These are phyloP conservation scores for Cephonodes hylas DNA, from an alignment of 2,888 invertebrate species.

Conservation along the genomic window DNA sequence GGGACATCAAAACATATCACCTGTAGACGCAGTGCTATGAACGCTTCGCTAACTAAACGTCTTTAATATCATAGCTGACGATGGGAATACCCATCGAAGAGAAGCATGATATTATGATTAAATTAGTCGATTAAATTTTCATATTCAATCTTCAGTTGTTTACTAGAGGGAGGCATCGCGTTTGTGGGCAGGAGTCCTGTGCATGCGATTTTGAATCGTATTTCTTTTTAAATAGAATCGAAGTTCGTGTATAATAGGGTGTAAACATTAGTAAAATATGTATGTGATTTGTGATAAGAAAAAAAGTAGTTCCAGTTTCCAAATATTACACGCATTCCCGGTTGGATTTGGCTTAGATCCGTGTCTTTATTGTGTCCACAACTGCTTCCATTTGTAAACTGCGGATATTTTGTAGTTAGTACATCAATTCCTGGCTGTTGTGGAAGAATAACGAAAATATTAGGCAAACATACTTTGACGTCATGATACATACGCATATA, in stretches of 20 bases:
- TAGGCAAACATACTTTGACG: not conserved
- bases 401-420: not conserved
- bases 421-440: not conserved
- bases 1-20: constrained; percentile 21
- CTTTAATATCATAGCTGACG: constrained; percentile 52
- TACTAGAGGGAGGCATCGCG: constrained; percentile 78
- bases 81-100: constrained; percentile 24
- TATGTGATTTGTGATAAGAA: constrained; percentile 47
- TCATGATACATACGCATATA: not conserved
- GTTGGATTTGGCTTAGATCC: constrained; percentile 6
- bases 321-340: constrained; percentile 31
- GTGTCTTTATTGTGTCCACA: not conserved
- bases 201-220: constrained; percentile 30
- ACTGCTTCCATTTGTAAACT: not conserved
- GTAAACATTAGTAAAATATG: constrained; percentile 40
- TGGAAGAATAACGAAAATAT: not conserved
- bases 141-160: constrained; percentile 89
- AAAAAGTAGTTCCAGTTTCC: constrained; percentile 37
- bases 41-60: constrained; percentile 19
- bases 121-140: constrained; percentile 89
- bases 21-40: constrained; percentile 31
- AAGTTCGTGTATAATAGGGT: constrained; percentile 15
- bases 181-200: constrained; percentile 28
- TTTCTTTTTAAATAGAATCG: constrained; percentile 17
- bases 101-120: constrained; percentile 74